Base-by-base conservation (phyloP, 1,140 invertebrate genomes). In the Papilio polyxenes region DNA sequence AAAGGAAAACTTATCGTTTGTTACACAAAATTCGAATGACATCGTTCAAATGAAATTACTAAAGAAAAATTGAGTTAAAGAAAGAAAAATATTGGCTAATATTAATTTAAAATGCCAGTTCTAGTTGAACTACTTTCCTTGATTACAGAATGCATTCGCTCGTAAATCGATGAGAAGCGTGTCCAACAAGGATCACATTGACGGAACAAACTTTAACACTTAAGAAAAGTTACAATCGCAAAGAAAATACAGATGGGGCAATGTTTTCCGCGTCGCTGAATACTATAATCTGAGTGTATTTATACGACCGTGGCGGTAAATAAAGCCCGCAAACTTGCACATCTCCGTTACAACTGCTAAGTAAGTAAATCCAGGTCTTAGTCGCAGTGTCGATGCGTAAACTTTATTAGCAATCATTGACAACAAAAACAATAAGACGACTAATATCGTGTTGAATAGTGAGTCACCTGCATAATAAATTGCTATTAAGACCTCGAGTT, bases 221-320 rank as follows among this genome's bases (percentile, higher is more conserved):
- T 83, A 85, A 72, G 76, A 62, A 74, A 75, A 81, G 81, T 81
- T 81, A 77, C 49, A 85, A 48, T 76, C 56, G 56, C 6, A 56
- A 48, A 44, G 72, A 77, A 81, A 83, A 76, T 56, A 62, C 40
- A 44, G 20, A 74, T 65, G 59, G 31, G 6, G 81, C 65, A 81
- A 83, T 83, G 84, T 82, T 87, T 85, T 80, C 81, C 69, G 81
- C 81, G 81, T 77, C 83, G 85, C 84, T 86, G 85, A 88, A 87
- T 87, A 87, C 88, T 90, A 90, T 90, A 91, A 90, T 89, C 89
- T 86, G 37, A 81, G 75, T 87, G 85, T 90, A 87, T 88, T 91
- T 90, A 90, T 88, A 84, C 83, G 82, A 82, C 77, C 69, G 81
- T 81, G 77, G 81, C 62, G 81, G 84, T 87, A 91, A 90, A 92